Evolutionary conservation across 1,140 invertebrate genomes (phyloP), one percentile per base, ranked within the genome.

Genomic region (Drosophila lini): DNA sequence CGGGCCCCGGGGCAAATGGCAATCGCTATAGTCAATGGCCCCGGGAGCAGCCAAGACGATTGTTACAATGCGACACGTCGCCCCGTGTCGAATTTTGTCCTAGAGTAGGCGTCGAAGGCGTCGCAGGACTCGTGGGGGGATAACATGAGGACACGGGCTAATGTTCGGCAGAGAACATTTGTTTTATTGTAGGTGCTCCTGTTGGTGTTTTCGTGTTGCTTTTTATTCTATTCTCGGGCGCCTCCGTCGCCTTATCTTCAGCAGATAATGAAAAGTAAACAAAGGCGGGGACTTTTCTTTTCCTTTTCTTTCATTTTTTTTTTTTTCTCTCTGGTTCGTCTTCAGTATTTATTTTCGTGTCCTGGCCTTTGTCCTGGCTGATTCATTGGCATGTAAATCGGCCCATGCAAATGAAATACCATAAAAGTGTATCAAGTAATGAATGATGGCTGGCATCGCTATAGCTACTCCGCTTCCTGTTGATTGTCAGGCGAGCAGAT

Each of bases 251-350:
- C 75, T 71, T 78, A 64, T 78, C 65, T 71, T n/a, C 41, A 47
- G 32, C 25, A 90, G 84, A 85, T 89, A 89, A 89, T 89, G 81
- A 89, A 89, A 89, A 81, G 67, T 84, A 89, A 89, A 89, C 84
- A 89, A 89, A 76, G 52, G 62, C 77, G 36, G 52, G 67, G 55
- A 60, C 47, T 74, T 78, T 53, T 38, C 77, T 48, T 64, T 57
- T 58, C 38, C 47, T 48, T 50, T 71, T 40, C 19, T 28, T 48
- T 41, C 28, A 11, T 32, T 11, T 62, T n/a, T 19, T 19, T 19
- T 19, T 19, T 31, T 13, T 36, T 19, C 36, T 31, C 16, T 19
- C 16, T 25, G 47, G 28, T n/a, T n/a, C 47, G 13, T 58, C 15
- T 58, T 32, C 16, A 13, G 52, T 38, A 53, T 53, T 25, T 38